These are phyloP conservation scores for Caenorhabditis uteleia DNA, from an alignment of 2,888 invertebrate species.

Conservation along the genomic window DNA sequence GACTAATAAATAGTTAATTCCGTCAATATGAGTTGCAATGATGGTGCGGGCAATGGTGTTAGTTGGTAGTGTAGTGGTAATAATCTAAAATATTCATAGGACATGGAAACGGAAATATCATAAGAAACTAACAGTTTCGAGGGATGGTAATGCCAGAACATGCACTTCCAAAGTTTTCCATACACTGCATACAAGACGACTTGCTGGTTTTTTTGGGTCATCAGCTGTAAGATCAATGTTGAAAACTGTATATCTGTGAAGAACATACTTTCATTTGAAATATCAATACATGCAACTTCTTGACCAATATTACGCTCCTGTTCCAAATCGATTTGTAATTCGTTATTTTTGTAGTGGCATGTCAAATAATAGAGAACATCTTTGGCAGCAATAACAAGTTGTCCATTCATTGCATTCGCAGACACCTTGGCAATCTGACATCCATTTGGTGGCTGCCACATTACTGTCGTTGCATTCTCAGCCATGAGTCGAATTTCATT, in stretches of 20 bases:
- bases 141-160: conserved; percentile 82
- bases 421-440: conserved; percentile 43
- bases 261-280: conserved; percentile 78
- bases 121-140: no score
- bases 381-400: conserved; percentile 50
- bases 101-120: neutral
- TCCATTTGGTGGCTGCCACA: conserved; percentile 37
- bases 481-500: conserved; percentile 80
- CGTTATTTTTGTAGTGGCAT: no score
- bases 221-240: conserved; percentile 6
- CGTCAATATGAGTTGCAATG: conserved; percentile 90
- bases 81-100: conserved; percentile 13
- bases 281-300: conserved; percentile 94
- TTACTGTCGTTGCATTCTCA: conserved; percentile 71
- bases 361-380: conserved; percentile 44
- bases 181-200: conserved; percentile 87
- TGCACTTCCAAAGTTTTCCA: conserved; percentile 97
- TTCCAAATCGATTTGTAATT: conserved; percentile 36
- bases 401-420: conserved; percentile 67
- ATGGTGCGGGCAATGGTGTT: conserved; percentile 97
- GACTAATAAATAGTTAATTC: conserved; percentile 76
- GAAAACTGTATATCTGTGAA: neutral
- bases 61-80: conserved; percentile 45
- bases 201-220: conserved; percentile 58
- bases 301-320: conserved; percentile 78